Evolutionary conservation across 64 coral and sea anemone species (phyloP), one percentile per base, ranked within the genome.

Genomic region (Actinia tenebrosa): DNA sequence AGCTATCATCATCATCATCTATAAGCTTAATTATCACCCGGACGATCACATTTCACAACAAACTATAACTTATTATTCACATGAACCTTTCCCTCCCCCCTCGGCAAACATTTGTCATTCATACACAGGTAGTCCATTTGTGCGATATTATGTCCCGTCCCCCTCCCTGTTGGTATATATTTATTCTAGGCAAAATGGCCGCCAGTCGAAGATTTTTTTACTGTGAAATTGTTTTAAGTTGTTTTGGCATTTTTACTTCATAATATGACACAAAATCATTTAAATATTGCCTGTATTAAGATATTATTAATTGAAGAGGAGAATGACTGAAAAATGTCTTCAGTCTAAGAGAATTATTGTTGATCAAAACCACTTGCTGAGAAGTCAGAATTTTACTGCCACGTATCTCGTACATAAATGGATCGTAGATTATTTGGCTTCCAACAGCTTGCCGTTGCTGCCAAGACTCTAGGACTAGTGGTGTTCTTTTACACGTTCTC

Each of bases 401-500:
- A 75, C 69, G 69, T 75, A 75, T 27, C 23, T 75, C 42, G 25
- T 30, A 37, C 30, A 37, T 37, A 42, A 75, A 75, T 75, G 69
- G 69, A 5, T 75, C 53, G 50, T 7, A 92, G 84, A 8, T 55
- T 84, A 22, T 97, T 97, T 45, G 94, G 94, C 23, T 97, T 97
- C 45, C 91, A 97, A 71, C 94, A 97, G 23, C 87, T 97, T 18
- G 53, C 80, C 10, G 30, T 63, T 56, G 90, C 88, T 46, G 20
- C 86, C 3, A 95, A 86, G 80, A 99, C 88, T 20, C 46, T 93
- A 37, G 86, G 66, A 50, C 88, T 87, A 22, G 91, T 99, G 10
- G 16, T 91, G 69, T 93, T 99, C n/a, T 92, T 99, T 86, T 99
- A 99, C 30, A 89, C 91, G 19, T 99, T 95, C 37, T 99, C 97